Base-by-base conservation (phyloP, 2,888 invertebrate species). In the Philereme vetulata region DNA sequence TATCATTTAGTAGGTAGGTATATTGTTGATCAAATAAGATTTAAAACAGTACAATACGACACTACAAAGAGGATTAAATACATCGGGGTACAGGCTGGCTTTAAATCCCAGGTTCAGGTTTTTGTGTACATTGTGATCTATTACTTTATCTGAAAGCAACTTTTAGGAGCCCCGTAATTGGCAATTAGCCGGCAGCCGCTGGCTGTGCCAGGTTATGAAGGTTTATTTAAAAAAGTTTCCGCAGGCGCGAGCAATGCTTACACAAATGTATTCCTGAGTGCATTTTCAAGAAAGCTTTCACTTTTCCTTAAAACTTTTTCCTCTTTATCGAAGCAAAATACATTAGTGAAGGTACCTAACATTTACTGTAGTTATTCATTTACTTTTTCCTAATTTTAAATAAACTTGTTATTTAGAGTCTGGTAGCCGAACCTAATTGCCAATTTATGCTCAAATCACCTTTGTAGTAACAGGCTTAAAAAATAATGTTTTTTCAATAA, bases 121-220 rank as follows among this genome's bases (percentile, higher is more conserved):
- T 56, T 56, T 51, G 65, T 56, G 63, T 63, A 62, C 62, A 45
- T 66, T 72, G n/a, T n/a, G n/a, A n/a, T n/a, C n/a, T n/a, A n/a
- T 62, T 49, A 68, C 46, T 72, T 74, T 75, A 75, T 76, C 67
- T 67, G 52, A 54, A 66, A 67, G 67, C 64, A 67, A 67, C 67
- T 68, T 73, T 72, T 52, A 63, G 65, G 67, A 70, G 66, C 71
- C 61, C 63, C 60, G 68, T 82, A 82, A 84, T 82, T 80, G 82
- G 68, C 82, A 80, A 83, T 84, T 82, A 85, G 75, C 63, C 65
- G 64, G 53, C 50, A 60, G 70, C 74, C 68, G 35, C 58, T 65
- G 67, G 70, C 71, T 58, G 71, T 62, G 40, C 65, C 68, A 58
- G 40, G 53, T 50, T 46, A 46, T 67, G 65, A 72, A 72, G 67